Percentiles rank a stretch among this genome's conserved stretches.
Evolutionary conservation across 2,888 invertebrate genomes (phyloP).

Genomic region (Zygogramma bicolorata): DNA sequence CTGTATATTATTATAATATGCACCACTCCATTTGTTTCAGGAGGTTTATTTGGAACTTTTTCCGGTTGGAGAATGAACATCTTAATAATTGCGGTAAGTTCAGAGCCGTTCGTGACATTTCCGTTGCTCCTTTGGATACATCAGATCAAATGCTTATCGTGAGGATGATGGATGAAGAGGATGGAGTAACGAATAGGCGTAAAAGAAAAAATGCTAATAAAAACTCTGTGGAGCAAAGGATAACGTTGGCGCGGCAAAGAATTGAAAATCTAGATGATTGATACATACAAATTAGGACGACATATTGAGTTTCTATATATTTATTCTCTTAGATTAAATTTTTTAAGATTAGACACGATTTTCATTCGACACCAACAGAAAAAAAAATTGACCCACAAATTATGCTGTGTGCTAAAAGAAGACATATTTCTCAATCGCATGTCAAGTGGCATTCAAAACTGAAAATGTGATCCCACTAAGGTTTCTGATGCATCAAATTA

Average conservation of each 20-base stretch:
- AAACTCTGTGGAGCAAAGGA: constrained; percentile 57
- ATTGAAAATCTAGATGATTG: constrained; percentile 64
- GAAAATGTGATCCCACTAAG: too few relatives aligned
- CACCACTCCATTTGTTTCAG: constrained; percentile 65
- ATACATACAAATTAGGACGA: not conserved
- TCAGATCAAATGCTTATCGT: constrained; percentile 91
- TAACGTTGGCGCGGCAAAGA: constrained; percentile 62
- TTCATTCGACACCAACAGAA: too few relatives aligned
- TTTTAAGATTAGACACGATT: not conserved
- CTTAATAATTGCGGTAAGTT: constrained; percentile 99
- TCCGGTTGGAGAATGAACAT: constrained; percentile 99
- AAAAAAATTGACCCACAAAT: too few relatives aligned
- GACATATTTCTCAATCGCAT: too few relatives aligned
- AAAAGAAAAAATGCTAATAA: constrained; percentile 68
- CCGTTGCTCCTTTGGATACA: constrained; percentile 92
- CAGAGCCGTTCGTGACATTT: constrained; percentile 97
- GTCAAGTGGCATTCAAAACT: too few relatives aligned
- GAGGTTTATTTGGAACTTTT: constrained; percentile 99
- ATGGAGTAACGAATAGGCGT: constrained; percentile 84
- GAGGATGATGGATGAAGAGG: constrained; percentile 95
- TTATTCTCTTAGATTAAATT: constrained; percentile 1
- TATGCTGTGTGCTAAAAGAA: too few relatives aligned
- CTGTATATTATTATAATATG: not conserved
- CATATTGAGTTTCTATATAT: not conserved
- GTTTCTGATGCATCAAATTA: too few relatives aligned